Evolutionary conservation across 2,888 invertebrate genomes (phyloP), one percentile per base, ranked within the genome.

Genomic region (Ophion obscuratus): DNA sequence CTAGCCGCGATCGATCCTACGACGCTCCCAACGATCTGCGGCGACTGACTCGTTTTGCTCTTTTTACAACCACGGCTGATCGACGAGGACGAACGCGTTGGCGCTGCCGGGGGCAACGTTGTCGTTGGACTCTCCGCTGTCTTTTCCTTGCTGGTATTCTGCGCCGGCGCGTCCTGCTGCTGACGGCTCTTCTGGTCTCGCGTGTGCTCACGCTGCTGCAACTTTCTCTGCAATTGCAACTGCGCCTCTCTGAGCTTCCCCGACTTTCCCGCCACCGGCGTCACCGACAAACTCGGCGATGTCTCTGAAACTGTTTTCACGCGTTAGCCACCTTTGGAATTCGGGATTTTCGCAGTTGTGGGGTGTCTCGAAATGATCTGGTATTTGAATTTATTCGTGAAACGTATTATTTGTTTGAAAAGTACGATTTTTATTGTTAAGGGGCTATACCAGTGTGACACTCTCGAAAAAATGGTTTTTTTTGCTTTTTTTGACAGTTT

Each of bases 181-280:
- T 92, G 89, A 87, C 91, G 91, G 89, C 95, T 94, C 91, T 96
- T 96, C 90, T 96, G 95, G 94, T 97, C 95, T 92, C 96, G 95
- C 73, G 95, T 95, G 44, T 96, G 95, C 92, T 96, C 97, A 87
- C 95, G 95, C 91, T 96, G 96, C 86, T 96, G 96, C 81, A 97
- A 94, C 93, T 97, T 97, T 87, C 96, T 95, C 90, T 97, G 96
- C 74, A 96, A 93, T 87, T 96, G 96, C 71, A 96, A 91, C 89
- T 96, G 96, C 70, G 96, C 95, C 91, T 96, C 96, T 83, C 95
- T 94, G 88, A 96, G 95, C 92, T 95, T 94, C 70, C 93, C 91
- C 87, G 92, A 86, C 80, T 93, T 94, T 61, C 88, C 91, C 73
- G 89, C 87, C 14, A 89, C 83, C 87, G 91, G 88, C 74, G 90